These are phyloP conservation scores for Drosophila repleta DNA, from an alignment of 1,140 invertebrate species.

Conservation along the genomic window DNA sequence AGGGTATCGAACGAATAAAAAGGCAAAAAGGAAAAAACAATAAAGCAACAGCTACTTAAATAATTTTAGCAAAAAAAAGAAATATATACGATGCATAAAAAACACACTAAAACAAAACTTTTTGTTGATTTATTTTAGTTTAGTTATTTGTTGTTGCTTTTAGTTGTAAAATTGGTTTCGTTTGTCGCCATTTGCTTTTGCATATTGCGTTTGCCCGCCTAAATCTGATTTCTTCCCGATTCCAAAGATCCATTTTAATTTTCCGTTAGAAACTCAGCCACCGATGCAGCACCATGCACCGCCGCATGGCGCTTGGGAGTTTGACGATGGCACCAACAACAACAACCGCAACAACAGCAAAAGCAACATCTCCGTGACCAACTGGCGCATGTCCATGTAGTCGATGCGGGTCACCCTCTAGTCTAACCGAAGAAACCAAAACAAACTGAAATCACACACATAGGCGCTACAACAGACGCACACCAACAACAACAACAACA, in stretches of 20 bases:
- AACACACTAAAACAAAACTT: conserved; percentile 31
- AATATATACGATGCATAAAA: conserved; percentile 42
- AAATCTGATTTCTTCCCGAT: neutral
- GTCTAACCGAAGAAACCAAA: neutral
- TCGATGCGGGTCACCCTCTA: neutral
- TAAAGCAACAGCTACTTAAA: conserved; percentile 82
- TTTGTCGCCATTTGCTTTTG: conserved; percentile 5
- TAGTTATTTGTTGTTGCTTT: conserved; percentile 47
- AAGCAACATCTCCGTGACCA: conserved; percentile 45
- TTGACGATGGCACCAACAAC: conserved; percentile 43
- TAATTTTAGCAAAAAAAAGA: conserved; percentile 76
- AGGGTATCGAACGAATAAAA: conserved; percentile 1
- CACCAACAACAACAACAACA: neutral
- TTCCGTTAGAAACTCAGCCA: conserved; percentile 28
- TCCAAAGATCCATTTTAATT: conserved; percentile 14
- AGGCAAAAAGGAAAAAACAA: conserved; percentile 65
- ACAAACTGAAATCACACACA: neutral
- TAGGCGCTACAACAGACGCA: neutral
- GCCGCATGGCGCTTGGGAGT: conserved; percentile 34
- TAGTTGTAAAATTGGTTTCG: conserved; percentile 22
- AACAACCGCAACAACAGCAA: conserved; percentile 34
- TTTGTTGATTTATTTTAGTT: conserved; percentile 28
- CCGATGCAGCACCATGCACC: conserved; percentile 29
- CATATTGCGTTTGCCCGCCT: neutral
- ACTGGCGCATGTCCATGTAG: conserved; percentile 52